Evolutionary conservation across 2,888 invertebrate genomes (phyloP), one percentile per base, ranked within the genome.

Genomic region (Platycnemis pennipes): DNA sequence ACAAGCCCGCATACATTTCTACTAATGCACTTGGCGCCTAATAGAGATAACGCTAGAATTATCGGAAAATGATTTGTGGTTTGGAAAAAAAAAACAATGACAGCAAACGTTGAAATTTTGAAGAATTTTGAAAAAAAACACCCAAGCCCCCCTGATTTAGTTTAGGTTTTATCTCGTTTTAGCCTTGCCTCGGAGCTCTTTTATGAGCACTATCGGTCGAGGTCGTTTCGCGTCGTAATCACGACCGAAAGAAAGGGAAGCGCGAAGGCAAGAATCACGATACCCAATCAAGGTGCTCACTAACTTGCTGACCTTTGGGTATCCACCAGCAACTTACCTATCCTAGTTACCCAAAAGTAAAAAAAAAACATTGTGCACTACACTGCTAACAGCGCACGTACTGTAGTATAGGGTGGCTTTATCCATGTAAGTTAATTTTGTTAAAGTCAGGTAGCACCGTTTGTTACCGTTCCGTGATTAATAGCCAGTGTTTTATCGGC

Each of bases 151-250:
- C 49, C n/a, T 63, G 26, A 16, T 63, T 77, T 77, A 13, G 11
- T 37, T 37, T 37, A 4, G 16, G 77, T 37, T 31, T 63, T 77
- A 77, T 77, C 77, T 77, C 77, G 11, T 11, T 3, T n/a, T 77
- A 77, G 37, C 37, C 37, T 77, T 77, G 77, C 77, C 77, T 77
- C 2, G 77, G 11, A 1, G 77, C 77, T 13, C 37, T 77, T 77
- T 77, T 37, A 37, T 11, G 37, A 13, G 77, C 8, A 77, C 37
- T 37, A 11, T 77, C 37, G 77, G 11, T 26, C 77, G 77, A 37
- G 77, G 77, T 16, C 77, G 77, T 77, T n/a, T 77, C 77, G 77
- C 77, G 37, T 77, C 37, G 77, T 77, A 77, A 77, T 3, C 77
- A 77, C 77, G 77, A 37, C n/a, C 16, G 37, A 77, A 37, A 77